Base-by-base conservation (phyloP, 92 coral and sea anemone species). In the Siderastrea siderea region DNA sequence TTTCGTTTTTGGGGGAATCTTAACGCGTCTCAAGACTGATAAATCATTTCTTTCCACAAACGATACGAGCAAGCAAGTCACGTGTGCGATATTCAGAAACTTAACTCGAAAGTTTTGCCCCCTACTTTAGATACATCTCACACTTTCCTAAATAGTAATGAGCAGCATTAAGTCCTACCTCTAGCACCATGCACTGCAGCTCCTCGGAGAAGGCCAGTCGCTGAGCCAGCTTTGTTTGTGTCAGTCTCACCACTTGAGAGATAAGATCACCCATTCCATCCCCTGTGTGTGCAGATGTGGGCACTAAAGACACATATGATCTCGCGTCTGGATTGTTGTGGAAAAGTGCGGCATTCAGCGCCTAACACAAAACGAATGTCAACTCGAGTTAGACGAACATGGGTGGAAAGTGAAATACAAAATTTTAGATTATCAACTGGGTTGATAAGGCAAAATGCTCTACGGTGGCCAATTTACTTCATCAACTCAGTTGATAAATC, bases 261-360 rank as follows among this genome's bases (percentile, higher is more conserved):
- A 97, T 97, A 53, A 97, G 94, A 54, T 97, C 99, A 2, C 99
- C 99, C 99, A 97, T 97, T 3, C 99, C 99, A 71, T 97, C 99
- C 15, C 99, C 99, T 6, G 98, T 90, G 87, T 97, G 99, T 51
- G 99, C 99, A 47, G 99, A 97, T 44, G 99, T 97, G 26, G 99
- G 99, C 3, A 97, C 96, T 2, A 97, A 86, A 0, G 99, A 97
- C 59, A 97, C 98, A 60, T 97, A 97, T 3, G 94, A 93, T 70
- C 98, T 79, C 10, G 98, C 82, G 80, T 97, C 99, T 8, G 94
- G 93, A 72, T 97, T 97, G 77, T 95, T 97, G 91, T 94, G 92
- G 93, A 94, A 97, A 51, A 97, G 70, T 6, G 91, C 81, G 10
- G 98, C 99, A 73, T 97, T 97, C 86, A 97, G 78, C 46, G 98